Evolutionary conservation across 2,797 vertebrate genomes (phyloP).

Genomic region (Rhyacichthys aspro): DNA sequence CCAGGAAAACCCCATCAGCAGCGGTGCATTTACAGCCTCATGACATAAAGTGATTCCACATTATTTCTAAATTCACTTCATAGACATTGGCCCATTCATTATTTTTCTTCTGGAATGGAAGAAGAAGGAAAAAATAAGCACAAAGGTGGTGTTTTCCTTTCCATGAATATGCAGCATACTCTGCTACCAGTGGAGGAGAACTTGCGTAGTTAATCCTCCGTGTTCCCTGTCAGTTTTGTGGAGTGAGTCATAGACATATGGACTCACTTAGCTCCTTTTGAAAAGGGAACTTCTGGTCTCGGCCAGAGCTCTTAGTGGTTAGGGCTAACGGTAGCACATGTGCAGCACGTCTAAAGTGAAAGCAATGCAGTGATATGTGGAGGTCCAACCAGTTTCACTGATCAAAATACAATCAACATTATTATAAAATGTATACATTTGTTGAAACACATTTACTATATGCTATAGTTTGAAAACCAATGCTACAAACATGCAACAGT

Average conservation of each 20-base stretch:
- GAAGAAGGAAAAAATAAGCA: constrained; percentile 38
- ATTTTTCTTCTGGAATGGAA: constrained; percentile 39
- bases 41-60: too few species aligned
- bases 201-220: constrained; percentile 30
- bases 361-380: constrained; percentile 2
- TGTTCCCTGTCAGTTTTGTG: constrained; percentile 51
- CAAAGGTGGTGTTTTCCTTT: constrained; percentile 65
- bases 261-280: constrained; percentile 66
- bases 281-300: constrained; percentile 54
- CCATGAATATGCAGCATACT: constrained; percentile 42
- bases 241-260: constrained; percentile 78
- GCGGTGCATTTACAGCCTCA: constrained; percentile 28
- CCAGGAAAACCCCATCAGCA: constrained; percentile 42
- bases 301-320: constrained; percentile 39
- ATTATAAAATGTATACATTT: neutral
- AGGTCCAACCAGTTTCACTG: neutral
- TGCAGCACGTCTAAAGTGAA: constrained; percentile 44
- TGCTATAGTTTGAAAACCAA: neutral
- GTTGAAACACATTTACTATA: neutral
- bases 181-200: constrained; percentile 40
- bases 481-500: too few species aligned
- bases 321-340: constrained; percentile 73
- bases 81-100: constrained; percentile 61
- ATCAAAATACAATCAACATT: neutral
- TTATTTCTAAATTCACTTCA: neutral